A percentile compares a stretch with the other conserved stretches of the same genome.
Conservation (phyloP, 2,888 invertebrate species). For the Chloroclysta siterata region DNA sequence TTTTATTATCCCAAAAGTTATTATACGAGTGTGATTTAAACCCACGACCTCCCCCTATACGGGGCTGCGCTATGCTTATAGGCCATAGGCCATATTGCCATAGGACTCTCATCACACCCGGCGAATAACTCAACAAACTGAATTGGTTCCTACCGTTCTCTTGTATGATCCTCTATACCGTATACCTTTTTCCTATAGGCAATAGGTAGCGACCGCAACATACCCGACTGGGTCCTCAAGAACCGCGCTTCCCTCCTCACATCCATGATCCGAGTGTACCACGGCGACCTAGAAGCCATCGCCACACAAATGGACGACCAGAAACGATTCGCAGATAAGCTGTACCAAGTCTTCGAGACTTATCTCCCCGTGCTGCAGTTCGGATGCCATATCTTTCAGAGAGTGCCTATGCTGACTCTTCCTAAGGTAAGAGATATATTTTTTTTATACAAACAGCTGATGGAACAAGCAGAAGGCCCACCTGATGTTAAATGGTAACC, state of each 20-base stretch:
- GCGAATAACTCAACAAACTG: no score
- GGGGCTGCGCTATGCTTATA: no score
- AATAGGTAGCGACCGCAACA: slow-evolving; percentile 94
- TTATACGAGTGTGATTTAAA: no score
- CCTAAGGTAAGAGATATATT: slow-evolving; percentile 94
- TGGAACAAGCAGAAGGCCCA: no score
- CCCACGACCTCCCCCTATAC: no score
- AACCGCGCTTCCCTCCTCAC: slow-evolving; percentile 91
- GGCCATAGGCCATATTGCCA: no score
- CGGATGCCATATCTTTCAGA: slow-evolving; percentile 93
- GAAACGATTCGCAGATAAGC: slow-evolving; percentile 85
- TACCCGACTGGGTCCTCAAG: slow-evolving; percentile 92
- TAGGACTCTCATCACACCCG: no score
- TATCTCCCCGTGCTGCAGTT: slow-evolving; percentile 94
- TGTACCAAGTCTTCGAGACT: slow-evolving; percentile 95
- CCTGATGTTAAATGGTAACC: no score
- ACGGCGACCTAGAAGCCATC: slow-evolving; percentile 91
- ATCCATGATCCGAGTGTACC: slow-evolving; percentile 92
- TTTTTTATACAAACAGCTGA: no score
- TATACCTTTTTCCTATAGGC: slow-evolving; percentile 82
- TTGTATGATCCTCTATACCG: no score
- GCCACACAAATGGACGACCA: slow-evolving; percentile 84
- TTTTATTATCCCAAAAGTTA: no score
- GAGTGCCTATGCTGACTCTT: slow-evolving; percentile 91
- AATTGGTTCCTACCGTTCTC: no score